Evolutionary conservation across 2,888 invertebrate species (phyloP), one percentile per base, ranked within the genome.

Genomic region (Anticlea derivata): DNA sequence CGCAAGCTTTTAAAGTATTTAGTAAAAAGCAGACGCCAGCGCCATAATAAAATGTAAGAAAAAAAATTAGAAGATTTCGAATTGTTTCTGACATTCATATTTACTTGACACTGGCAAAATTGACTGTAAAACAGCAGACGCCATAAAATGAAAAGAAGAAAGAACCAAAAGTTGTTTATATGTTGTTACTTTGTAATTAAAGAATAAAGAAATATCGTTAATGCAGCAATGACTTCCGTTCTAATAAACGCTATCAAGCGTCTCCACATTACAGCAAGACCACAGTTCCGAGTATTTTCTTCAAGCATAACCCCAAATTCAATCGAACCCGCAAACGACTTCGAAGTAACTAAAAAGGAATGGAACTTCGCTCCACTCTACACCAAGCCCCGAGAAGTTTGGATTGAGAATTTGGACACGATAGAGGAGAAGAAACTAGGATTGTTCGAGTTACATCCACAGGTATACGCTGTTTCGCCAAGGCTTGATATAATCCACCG

Each of bases 401-500:
- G 97, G 97, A 91, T 98, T 30, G 97, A 97, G 76, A 97, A 95
- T 81, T 77, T 96, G 29, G 94, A 96, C 73, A 93, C 95, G 0
- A 82, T 95, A 10, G 92, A 94, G 58, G 95, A 95, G 68, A 92
- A 94, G 54, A 96, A 96, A 79, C 73, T 97, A n/a, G 97, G 96
- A 0, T 79, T 99, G 1, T 87, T 98, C 23, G 95, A 96, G 75
- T 86, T 99, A 27, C 98, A 99, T 87, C 98, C 99, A 0, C 93
- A 94, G 55, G 91, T 99, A 5, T 99, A 96, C 82, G 97, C 94
- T 0, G 89, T 93, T 0, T 92, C 93, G 65, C 98, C 98, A 0
- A 92, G 98, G 43, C 92, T 98, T 26, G 98, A 99, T 79, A 83
- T 98, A 7, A 94, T 99, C 43, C 95, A 96, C 59, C 92, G 94